A percentile compares a stretch with the other conserved stretches of the same genome.
Conservation (phyloP, 2,888 invertebrate species). For the Tyria jacobaeae region DNA sequence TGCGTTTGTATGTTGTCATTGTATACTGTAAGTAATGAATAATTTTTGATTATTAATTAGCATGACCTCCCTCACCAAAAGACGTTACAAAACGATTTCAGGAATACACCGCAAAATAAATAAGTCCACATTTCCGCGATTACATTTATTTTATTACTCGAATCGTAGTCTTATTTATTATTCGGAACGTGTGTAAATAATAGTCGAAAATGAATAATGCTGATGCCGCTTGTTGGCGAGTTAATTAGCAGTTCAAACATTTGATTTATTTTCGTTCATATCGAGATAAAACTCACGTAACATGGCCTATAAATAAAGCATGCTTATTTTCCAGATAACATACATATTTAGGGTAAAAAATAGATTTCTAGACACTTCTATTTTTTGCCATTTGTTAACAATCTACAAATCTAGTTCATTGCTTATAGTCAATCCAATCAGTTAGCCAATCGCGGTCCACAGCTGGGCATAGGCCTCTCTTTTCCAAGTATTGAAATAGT, state of each 20-base stretch:
- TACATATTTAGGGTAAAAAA: neutral
- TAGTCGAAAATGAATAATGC: slow-evolving; percentile 36
- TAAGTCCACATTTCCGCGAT: slow-evolving; percentile 4
- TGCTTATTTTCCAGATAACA: slow-evolving; percentile 9
- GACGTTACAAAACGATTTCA: neutral
- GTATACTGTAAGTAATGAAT: too few relatives aligned
- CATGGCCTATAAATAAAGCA: slow-evolving; percentile 4
- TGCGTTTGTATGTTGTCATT: slow-evolving; percentile 1
- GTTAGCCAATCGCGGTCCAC: too few relatives aligned
- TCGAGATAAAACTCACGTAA: slow-evolving; percentile 22
- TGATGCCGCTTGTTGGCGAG: slow-evolving; percentile 37
- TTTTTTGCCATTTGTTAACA: too few relatives aligned
- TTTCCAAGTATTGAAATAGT: too few relatives aligned
- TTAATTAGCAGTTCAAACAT: slow-evolving; percentile 53
- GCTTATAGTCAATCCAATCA: too few relatives aligned
- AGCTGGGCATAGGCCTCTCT: too few relatives aligned
- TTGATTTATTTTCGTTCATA: slow-evolving; percentile 46
- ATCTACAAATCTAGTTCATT: too few relatives aligned
- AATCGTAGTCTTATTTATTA: slow-evolving; percentile 29
- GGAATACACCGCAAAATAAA: neutral
- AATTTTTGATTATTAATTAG: too few relatives aligned
- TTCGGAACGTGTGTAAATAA: slow-evolving; percentile 30
- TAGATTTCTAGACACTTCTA: too few relatives aligned
- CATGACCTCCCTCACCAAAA: neutral
- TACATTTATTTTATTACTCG: slow-evolving; percentile 10